phyloP scores from a whole-genome alignment of 2,797 vertebrate species.

The Hephaestus fuliginosus region DNA sequence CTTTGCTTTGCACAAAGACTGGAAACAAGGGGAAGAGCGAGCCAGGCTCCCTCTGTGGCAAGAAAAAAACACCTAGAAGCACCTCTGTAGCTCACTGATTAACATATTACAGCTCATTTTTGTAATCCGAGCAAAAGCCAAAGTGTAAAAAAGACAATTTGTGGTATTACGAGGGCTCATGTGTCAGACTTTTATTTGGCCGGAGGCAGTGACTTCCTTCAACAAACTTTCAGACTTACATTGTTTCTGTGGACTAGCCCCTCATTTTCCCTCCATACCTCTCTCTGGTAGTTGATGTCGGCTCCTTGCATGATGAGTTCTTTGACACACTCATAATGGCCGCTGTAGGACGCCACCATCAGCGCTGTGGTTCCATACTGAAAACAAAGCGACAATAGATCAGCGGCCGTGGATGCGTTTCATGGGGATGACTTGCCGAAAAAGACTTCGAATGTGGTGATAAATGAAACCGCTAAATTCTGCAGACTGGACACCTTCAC shows the following conservation, averaged over 20 bases:
- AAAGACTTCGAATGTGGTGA: conserved; percentile 5
- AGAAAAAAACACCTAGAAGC: neutral
- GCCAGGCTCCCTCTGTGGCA: neutral
- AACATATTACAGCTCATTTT: neutral
- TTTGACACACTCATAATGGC: conserved; percentile 91
- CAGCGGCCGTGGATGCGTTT: neutral
- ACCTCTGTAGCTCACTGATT: neutral
- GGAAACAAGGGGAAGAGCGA: neutral
- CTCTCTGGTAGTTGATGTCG: conserved; percentile 97
- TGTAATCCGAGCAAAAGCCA: neutral
- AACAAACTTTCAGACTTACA: too few relatives aligned
- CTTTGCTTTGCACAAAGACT: neutral
- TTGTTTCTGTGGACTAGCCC: too few relatives aligned
- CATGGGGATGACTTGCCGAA: neutral
- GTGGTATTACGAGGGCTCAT: neutral
- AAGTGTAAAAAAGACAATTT: neutral
- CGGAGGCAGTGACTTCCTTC: neutral
- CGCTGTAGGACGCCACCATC: conserved; percentile 96
- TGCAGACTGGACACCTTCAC: neutral
- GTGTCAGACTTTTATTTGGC: neutral
- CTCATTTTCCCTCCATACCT: conserved; percentile 85
- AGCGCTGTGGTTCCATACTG: conserved; percentile 95
- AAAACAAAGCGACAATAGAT: conserved; percentile 38
- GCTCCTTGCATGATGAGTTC: conserved; percentile 97
- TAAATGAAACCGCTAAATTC: neutral